Evolutionary conservation across 2,113 vertebrate species (phyloP).

Genomic region (Sinosuthora webbiana): DNA sequence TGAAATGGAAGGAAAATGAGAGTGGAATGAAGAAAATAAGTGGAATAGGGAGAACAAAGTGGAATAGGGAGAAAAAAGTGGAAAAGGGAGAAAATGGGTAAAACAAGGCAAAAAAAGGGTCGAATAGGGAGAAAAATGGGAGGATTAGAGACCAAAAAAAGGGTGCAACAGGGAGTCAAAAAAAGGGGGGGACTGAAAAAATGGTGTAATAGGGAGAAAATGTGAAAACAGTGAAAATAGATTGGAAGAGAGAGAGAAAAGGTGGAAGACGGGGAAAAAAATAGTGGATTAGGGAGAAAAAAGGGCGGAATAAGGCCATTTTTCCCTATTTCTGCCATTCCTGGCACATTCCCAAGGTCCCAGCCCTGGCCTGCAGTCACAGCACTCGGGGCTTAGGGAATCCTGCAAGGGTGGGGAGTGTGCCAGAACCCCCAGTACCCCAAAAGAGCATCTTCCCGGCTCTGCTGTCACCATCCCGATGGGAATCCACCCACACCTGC

Average conservation of each 20-base stretch:
- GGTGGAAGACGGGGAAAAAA: rapidly evolving
- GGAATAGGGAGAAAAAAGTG: neutral
- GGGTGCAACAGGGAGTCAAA: neutral
- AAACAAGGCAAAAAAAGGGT: neutral
- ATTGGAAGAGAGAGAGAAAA: neutral
- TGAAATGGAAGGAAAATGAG: neutral
- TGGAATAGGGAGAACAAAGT: neutral
- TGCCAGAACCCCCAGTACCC: neutral
- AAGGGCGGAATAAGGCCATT: neutral
- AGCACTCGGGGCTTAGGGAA: rapidly evolving
- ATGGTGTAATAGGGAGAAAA: neutral
- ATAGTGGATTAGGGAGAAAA: neutral
- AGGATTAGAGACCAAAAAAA: neutral
- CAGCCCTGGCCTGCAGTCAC: neutral
- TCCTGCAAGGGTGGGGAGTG: rapidly evolving
- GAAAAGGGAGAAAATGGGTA: neutral
- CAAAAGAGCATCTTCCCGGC: rapidly evolving
- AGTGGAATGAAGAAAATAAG: neutral
- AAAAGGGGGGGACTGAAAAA: neutral
- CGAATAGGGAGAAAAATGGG: neutral
- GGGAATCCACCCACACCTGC: neutral
- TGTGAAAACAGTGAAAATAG: neutral
- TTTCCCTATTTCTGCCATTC: rapidly evolving
- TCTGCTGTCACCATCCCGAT: rapidly evolving
- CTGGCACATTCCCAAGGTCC: rapidly evolving